Base-by-base conservation (phyloP, 1,140 invertebrate species). In the Drosophila gunungcola region DNA sequence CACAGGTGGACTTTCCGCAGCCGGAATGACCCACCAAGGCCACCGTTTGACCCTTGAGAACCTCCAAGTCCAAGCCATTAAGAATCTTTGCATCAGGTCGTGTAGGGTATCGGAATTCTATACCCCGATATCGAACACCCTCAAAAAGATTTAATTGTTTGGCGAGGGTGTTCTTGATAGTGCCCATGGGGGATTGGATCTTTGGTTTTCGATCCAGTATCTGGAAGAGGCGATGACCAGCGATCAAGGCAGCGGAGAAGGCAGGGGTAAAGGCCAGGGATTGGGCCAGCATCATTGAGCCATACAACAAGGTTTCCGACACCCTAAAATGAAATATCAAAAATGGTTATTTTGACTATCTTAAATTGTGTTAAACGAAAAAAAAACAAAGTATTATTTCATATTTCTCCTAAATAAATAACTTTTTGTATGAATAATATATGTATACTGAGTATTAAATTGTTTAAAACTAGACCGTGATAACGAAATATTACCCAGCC, bases 241-340 rank as follows among this genome's bases (percentile, higher is more conserved):
- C 96, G 6, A 96, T 93, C 81, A 96, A 94, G 3, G 97, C 97
- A 72, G 96, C 97, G 41, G 96, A 96, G 91, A 97, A 97, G 81
- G 97, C 97, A 0, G 97, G 97, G 2, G 97, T 96, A 81, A 97
- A 97, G 0, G 97, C 96, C 11, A 97, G 93, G 0, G 96, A 95
- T 90, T 97, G 96, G 0, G 96, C 97, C 65, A 98, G 93, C 94
- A 97, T 96, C 95, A 96, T 97, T 0, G 96, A 96, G 4, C 97
- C 97, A 92, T 98, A 97, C 55, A 98, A 95, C 11, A 98, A 92
- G 0, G 96, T 95, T 90, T 97, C 96, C 1, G 96, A 96, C 16
- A 98, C 96, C 78, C 96, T 97, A 9, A 84, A 80, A 55, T 29
- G 7, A 49, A 1, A 41, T 5, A 36, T 29, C 13, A 25, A 0